Evolutionary conservation across 1,140 invertebrate species (phyloP).

Genomic region (Achroia grisella): DNA sequence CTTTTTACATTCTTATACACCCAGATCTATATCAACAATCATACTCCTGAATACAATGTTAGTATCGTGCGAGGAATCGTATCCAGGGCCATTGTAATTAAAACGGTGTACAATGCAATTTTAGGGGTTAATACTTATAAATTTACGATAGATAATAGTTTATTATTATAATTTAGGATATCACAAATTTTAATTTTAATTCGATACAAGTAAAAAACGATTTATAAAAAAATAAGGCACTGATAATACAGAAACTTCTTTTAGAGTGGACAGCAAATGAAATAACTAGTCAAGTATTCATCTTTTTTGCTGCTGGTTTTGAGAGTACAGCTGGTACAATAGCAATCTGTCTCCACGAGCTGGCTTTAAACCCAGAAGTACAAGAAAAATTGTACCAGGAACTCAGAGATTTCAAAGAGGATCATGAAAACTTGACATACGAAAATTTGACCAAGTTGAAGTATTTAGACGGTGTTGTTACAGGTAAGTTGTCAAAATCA

Average conservation of each 20-base stretch:
- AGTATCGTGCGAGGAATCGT: too few species aligned
- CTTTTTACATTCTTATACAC: too few species aligned
- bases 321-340: conserved; percentile 58
- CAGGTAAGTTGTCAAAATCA: too few species aligned
- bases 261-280: conserved; percentile 46
- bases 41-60: too few species aligned
- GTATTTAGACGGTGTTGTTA: conserved; percentile 62
- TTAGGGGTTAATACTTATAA: too few species aligned
- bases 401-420: conserved; percentile 51
- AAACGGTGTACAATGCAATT: too few species aligned
- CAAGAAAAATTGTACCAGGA: conserved; percentile 76
- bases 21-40: too few species aligned
- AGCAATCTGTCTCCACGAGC: conserved; percentile 52
- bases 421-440: conserved; percentile 46
- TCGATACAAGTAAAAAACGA: too few species aligned
- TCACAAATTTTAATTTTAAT: too few species aligned
- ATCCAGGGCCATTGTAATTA: too few species aligned
- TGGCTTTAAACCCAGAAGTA: conserved; percentile 74
- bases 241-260: not conserved
- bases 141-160: too few species aligned
- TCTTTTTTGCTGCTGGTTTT: conserved; percentile 72
- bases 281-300: conserved; percentile 62
- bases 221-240: too few species aligned
- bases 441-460: conserved; percentile 60
- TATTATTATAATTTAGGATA: not conserved